These are phyloP conservation scores for Chiloscyllium punctatum DNA, from an alignment of 2,797 vertebrate species.

Conservation along the genomic window DNA sequence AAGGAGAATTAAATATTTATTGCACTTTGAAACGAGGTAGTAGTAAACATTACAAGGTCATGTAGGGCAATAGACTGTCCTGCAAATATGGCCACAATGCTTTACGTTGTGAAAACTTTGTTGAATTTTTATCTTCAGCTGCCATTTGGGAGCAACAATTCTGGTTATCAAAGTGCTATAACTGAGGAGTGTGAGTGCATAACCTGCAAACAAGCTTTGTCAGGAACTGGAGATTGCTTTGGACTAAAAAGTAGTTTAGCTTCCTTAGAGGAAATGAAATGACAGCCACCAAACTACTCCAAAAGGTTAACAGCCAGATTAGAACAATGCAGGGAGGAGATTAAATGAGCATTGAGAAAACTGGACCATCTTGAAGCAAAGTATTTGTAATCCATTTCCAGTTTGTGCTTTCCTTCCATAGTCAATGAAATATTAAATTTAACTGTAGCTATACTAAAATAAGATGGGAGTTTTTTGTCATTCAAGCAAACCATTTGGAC, in stretches of 20 bases:
- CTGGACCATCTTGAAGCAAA: neutral
- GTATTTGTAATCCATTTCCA: neutral
- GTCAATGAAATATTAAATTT: neutral
- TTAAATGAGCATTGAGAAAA: neutral
- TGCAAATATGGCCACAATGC: neutral
- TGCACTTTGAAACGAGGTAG: neutral
- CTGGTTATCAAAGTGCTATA: neutral
- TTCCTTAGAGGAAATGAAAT: neutral
- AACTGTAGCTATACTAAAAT: neutral
- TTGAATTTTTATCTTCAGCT: neutral
- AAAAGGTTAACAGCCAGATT: neutral
- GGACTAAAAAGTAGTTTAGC: neutral
- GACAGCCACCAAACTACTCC: neutral
- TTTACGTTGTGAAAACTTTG: constrained; percentile 6
- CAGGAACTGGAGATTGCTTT: neutral
- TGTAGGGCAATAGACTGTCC: neutral
- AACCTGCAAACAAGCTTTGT: neutral
- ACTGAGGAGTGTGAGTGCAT: neutral
- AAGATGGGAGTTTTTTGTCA: neutral
- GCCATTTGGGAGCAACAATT: neutral
- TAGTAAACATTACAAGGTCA: neutral
- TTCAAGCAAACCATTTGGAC: neutral
- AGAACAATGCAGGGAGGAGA: neutral
- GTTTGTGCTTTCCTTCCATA: neutral
- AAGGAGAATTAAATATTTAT: neutral